Conservation (phyloP, 2,113 vertebrate genomes). For the Apistogramma diplotaenia region DNA sequence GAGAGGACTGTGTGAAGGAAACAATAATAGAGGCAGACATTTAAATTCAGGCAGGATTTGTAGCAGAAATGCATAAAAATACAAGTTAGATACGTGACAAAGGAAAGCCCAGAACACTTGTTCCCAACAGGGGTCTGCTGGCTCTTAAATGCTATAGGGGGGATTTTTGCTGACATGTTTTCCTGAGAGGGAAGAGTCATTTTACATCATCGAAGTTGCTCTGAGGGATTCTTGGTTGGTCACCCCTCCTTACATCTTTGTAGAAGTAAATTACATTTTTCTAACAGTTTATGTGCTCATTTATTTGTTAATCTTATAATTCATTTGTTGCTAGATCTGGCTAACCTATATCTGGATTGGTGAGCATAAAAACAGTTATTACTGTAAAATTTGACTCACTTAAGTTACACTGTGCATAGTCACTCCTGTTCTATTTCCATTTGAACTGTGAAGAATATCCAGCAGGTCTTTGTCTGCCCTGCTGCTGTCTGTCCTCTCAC, state of each 20-base stretch:
- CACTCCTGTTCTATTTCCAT: background rate
- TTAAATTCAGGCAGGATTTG: background rate
- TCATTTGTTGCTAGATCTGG: background rate
- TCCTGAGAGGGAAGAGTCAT: background rate
- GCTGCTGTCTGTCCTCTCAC: constrained; percentile 11
- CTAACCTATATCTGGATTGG: background rate
- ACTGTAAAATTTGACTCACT: background rate
- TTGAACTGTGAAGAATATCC: background rate
- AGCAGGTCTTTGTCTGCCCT: background rate
- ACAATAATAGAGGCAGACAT: background rate
- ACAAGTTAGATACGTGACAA: background rate
- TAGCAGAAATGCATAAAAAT: background rate
- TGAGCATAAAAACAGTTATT: background rate
- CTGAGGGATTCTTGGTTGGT: background rate
- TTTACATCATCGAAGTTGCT: background rate
- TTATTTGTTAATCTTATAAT: background rate
- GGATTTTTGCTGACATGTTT: background rate
- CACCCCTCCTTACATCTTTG: background rate
- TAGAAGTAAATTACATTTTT: background rate
- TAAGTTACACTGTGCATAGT: background rate
- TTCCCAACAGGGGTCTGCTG: too few species aligned
- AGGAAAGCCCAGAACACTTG: background rate
- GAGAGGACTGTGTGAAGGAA: constrained; percentile 79
- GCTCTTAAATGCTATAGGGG: background rate
- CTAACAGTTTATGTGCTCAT: background rate